These are phyloP conservation scores for Larimichthys polyactis DNA, from an alignment of 2,113 vertebrate genomes.

Conservation along the genomic window DNA sequence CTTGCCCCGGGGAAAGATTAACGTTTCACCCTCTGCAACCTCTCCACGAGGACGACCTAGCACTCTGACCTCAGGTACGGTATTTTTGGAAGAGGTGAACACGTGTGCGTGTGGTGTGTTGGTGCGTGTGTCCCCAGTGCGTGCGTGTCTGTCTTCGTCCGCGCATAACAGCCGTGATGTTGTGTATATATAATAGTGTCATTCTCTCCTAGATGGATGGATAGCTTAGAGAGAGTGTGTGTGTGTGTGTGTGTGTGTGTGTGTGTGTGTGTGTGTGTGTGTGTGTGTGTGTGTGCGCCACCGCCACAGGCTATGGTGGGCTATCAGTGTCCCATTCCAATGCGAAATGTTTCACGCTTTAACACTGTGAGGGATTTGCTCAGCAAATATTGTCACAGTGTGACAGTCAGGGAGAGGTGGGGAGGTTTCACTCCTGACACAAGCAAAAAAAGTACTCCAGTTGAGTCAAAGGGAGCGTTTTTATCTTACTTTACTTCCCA, in stretches of 20 bases:
- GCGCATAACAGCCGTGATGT: conserved; percentile 15
- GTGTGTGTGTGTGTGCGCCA: conserved; percentile 6
- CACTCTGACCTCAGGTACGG: conserved; percentile 70
- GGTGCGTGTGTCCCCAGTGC: conserved; percentile 6
- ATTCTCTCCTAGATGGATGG: conserved; percentile 52
- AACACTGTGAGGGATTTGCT: conserved; percentile 65
- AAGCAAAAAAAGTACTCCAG: neutral
- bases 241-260: neutral
- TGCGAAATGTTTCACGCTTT: conserved; percentile 69
- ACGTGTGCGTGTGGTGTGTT: neutral
- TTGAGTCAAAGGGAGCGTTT: conserved; percentile 6
- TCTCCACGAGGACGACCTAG: conserved; percentile 45
- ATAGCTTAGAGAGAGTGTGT: conserved; percentile 10
- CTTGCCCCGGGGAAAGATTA: conserved; percentile 42
- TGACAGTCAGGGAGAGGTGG: conserved; percentile 49
- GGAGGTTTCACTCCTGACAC: conserved; percentile 22
- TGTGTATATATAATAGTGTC: conserved; percentile 46
- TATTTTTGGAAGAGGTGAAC: conserved; percentile 53
- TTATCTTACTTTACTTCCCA: conserved; percentile 30
- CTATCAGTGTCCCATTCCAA: conserved; percentile 63
- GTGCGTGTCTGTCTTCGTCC: neutral
- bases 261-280: neutral
- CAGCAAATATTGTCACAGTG: conserved; percentile 69
- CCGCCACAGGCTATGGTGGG: conserved; percentile 63
- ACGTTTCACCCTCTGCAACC: conserved; percentile 41